Evolutionary conservation across 2,888 invertebrate genomes (phyloP), one percentile per base, ranked within the genome.

Genomic region (Coelopa pilipes): DNA sequence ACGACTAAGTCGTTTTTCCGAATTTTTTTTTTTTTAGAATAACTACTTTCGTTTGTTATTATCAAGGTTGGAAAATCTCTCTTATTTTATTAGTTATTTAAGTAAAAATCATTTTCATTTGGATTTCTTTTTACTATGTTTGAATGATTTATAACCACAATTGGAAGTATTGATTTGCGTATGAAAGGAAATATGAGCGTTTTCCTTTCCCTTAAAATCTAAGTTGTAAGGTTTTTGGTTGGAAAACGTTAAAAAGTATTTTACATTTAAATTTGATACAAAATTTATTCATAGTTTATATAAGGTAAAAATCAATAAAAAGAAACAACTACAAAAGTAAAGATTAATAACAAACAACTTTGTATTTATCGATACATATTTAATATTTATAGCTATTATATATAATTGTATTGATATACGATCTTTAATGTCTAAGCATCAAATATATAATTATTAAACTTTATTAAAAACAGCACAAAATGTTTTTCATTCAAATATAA

Each of bases 341-440:
- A 34, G 7, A 34, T 34, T 34, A 34, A 34, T 2, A 34, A 7
- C 34, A 34, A 34, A 34, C 45, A 65, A 46, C 19, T 45, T 17
- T 45, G 15, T 65, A 46, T 46, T 17, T n/a, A 46, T 46, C 65
- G 46, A 17, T 47, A 65, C 19, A 47, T 2, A 65, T 65, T 46
- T 17, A 65, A 65, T 63, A 65, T 65, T 65, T 34, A 46, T 17
- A 65, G 34, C 47, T 65, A 21, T 66, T 47, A 66, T 66, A 66
- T 59, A 59, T 66, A 21, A 49, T 50, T 66, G 50, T 66, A 50
- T 50, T 66, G 49, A 11, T 49, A 66, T 50, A 66, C 66, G 66
- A 47, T 50, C 49, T 13, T 66, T 66, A 66, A 66, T 66, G 66
- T 66, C 66, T 66, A 66, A 66, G 66, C 66, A 66, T 49, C 66